Conservation (phyloP, 2,113 vertebrate species). For the Cyrtonyx montezumae region DNA sequence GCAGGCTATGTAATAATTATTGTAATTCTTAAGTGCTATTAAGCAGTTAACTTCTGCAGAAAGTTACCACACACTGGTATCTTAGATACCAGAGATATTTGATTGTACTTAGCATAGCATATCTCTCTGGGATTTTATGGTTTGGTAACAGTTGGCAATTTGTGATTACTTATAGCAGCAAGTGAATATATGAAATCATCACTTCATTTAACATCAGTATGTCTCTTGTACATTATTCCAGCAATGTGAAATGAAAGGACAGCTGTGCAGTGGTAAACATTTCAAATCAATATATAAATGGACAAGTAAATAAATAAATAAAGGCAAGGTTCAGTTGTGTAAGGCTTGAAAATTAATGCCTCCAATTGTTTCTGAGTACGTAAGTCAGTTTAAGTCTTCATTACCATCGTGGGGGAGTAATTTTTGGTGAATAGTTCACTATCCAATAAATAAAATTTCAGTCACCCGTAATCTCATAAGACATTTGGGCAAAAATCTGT, state of each 20-base stretch:
- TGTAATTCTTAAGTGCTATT: slow-evolving; percentile 26
- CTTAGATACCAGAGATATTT: slow-evolving; percentile 13
- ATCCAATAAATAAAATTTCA: not conserved
- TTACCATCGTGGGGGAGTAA: not conserved
- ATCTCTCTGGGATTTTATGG: not conserved
- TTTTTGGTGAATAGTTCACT: not conserved
- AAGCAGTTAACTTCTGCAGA: not conserved
- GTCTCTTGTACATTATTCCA: not conserved
- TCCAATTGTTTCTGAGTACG: not conserved
- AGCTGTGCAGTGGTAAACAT: not conserved
- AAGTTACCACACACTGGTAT: not conserved
- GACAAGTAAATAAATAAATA: not conserved
- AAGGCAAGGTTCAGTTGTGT: not conserved
- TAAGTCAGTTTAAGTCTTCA: not conserved
- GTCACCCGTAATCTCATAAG: not conserved
- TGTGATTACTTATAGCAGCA: slow-evolving; percentile 6
- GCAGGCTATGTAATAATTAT: slow-evolving; percentile 19
- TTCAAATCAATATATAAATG: not conserved
- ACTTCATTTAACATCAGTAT: not conserved
- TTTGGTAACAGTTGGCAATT: slow-evolving; percentile 18
- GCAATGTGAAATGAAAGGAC: not conserved
- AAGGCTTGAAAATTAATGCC: not conserved
- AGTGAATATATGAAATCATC: not conserved
- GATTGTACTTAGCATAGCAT: not conserved
- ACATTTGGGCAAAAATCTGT: not conserved